Base-by-base conservation (phyloP, 2,888 invertebrate species). In the Melieria picta region DNA sequence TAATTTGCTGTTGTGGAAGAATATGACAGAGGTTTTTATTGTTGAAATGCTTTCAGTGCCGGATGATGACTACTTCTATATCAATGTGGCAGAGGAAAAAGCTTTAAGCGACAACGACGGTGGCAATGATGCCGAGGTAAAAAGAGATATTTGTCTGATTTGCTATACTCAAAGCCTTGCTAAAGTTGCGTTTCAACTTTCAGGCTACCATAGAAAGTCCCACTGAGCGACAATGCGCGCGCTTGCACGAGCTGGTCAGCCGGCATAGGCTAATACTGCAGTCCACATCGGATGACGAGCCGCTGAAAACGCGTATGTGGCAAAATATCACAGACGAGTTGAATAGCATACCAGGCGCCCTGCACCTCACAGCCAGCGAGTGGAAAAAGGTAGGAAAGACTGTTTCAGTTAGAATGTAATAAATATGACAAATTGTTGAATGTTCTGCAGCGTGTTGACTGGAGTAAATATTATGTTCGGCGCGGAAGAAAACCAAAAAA, bases 241-340 rank as follows among this genome's bases (percentile, higher is more conserved):
- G 71, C 0, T 56, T 74, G 7, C 61, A 66, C 64, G 72, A 74
- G 48, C 67, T 72, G 30, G 30, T 72, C 10, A 61, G n/a, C n/a
- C 65, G 72, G 42, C 65, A 74, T 47, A 68, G 57, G 16, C 45
- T 65, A 6, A 42, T 74, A n/a, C 16, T 74, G 48, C 56, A 48
- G 9, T 62, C 71, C 7, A 57, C 68, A 1, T 16, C 58, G 0
- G 65, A 66, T 11, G 71, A 74, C 65, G 72, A 72, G 42, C 74
- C 74, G 5, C 45, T 74, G 45, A 72, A 63, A 46, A 67, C 65
- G 47, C 74, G 66, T 4, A 68, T 74, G 1, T 74, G 74, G 74
- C 57, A 65, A 46, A 74, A 74, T 58, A 74, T 74, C 56, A 64
- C 72, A 6, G 68, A 72, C 7, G 69, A 74, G 50, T 65, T 74